Conservation (phyloP, 2,797 vertebrate genomes). For the Squalus acanthias region DNA sequence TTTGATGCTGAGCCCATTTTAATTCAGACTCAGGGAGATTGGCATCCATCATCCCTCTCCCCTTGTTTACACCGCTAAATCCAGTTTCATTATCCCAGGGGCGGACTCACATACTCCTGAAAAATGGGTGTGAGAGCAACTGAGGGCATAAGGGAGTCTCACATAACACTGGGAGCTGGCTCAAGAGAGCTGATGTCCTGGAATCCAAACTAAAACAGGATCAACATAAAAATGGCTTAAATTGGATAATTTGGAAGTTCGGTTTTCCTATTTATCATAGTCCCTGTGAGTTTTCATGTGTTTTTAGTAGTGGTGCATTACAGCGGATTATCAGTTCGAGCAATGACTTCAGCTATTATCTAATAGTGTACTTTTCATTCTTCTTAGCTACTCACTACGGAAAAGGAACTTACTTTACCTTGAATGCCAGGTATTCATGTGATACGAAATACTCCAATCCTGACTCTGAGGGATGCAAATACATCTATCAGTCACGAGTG, state of each 20-base stretch:
- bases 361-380: neutral
- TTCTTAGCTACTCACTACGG: slow-evolving; percentile 43
- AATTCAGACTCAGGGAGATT: neutral
- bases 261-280: neutral
- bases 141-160: neutral
- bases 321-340: neutral
- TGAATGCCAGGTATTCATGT: slow-evolving; percentile 52
- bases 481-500: slow-evolving; percentile 53
- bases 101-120: neutral
- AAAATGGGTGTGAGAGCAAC: neutral
- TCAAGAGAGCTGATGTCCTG: neutral
- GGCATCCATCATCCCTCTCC: neutral
- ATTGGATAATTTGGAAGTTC: neutral
- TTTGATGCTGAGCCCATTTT: too few relatives aligned
- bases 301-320: neutral
- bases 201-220: neutral
- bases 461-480: slow-evolving; percentile 43
- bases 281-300: neutral
- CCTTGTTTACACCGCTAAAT: neutral
- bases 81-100: neutral
- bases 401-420: slow-evolving; percentile 57
- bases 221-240: neutral
- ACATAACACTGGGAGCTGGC: neutral
- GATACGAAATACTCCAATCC: neutral
- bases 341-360: neutral